Evolutionary conservation across 2,888 invertebrate genomes (phyloP).

Genomic region (Xanthorhoe designata): DNA sequence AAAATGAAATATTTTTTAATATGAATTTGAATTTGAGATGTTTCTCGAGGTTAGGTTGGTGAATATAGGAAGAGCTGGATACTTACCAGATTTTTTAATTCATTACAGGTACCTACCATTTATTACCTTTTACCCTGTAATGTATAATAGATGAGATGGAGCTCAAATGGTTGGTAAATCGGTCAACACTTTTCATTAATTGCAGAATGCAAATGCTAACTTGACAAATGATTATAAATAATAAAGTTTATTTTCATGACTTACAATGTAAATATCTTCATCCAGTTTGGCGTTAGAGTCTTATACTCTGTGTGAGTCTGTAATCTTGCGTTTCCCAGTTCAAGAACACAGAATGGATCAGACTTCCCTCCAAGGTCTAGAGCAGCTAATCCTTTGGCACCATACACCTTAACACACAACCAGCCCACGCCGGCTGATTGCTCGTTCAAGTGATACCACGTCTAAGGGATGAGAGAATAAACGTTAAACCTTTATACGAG

Average conservation of each 20-base stretch:
- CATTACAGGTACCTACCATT: too few species aligned
- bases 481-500: background rate
- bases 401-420: slow-evolving; percentile 96
- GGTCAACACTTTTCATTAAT: too few species aligned
- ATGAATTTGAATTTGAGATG: too few species aligned
- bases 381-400: slow-evolving; percentile 93
- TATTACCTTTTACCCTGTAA: too few species aligned
- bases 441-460: slow-evolving; percentile 83
- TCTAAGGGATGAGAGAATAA: slow-evolving; percentile 70
- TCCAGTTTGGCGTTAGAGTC: slow-evolving; percentile 98
- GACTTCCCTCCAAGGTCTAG: slow-evolving; percentile 99
- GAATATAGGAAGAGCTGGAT: too few species aligned
- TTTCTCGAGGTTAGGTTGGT: too few species aligned
- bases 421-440: slow-evolving; percentile 93
- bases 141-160: too few species aligned
- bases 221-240: too few species aligned
- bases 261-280: slow-evolving; percentile 99
- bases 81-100: too few species aligned
- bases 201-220: too few species aligned
- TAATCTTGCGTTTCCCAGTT: slow-evolving; percentile 96
- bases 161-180: too few species aligned
- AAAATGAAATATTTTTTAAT: slow-evolving; percentile 32
- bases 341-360: slow-evolving; percentile 99
- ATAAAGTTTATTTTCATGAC: slow-evolving; percentile 69
- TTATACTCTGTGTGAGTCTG: slow-evolving; percentile 99